Evolutionary conservation across 1,140 invertebrate genomes (phyloP).

Genomic region (Plutomurus gul): DNA sequence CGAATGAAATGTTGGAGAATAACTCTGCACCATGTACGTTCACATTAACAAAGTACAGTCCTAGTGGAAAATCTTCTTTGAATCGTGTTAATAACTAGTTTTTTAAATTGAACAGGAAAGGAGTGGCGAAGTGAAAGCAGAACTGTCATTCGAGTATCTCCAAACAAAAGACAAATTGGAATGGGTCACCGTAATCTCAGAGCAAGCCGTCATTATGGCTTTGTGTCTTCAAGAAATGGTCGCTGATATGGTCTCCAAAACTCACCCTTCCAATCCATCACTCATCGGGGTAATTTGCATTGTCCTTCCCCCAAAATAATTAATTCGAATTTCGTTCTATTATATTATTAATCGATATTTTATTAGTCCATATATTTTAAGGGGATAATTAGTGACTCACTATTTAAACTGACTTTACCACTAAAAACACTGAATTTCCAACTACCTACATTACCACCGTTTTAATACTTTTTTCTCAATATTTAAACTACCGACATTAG

Average conservation of each 20-base stretch:
- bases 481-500: no score
- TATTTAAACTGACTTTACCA: no score
- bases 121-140: conserved; percentile 57
- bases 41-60: no score
- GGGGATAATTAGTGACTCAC: no score
- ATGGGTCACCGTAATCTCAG: conserved; percentile 88
- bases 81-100: neutral
- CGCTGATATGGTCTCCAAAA: conserved; percentile 86
- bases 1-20: conserved; percentile 96
- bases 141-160: conserved; percentile 94
- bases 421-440: neutral
- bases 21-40: conserved; percentile 75
- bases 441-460: no score
- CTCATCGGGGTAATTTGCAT: conserved; percentile 57
- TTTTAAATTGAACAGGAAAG: conserved; percentile 23
- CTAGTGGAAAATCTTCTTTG: no score
- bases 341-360: neutral
- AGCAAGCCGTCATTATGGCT: conserved; percentile 92
- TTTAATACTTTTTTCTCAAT: no score
- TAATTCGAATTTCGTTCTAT: neutral
- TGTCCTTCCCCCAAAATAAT: neutral
- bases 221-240: conserved; percentile 93
- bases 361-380: no score
- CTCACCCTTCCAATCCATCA: conserved; percentile 58
- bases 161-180: conserved; percentile 87